Conservation (phyloP, 2,113 vertebrate species). For the Eleginops maclovinus region DNA sequence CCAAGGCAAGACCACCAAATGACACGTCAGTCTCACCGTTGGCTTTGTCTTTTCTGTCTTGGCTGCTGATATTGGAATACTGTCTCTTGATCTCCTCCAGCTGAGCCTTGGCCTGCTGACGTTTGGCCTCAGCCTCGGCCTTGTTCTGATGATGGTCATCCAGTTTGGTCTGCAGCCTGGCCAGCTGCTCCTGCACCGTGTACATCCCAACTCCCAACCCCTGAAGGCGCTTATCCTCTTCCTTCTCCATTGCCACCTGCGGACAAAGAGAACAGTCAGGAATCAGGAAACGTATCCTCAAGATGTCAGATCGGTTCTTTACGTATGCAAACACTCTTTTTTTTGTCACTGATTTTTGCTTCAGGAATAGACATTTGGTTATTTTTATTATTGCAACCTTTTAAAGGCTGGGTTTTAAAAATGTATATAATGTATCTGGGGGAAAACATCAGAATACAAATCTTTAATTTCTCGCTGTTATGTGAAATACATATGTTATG, state of each 20-base stretch:
- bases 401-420: not conserved
- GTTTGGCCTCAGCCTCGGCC: conserved; percentile 25
- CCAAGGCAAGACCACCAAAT: not conserved
- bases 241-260: conserved; percentile 68
- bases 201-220: conserved; percentile 82
- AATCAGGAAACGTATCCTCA: not conserved
- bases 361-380: not conserved
- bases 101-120: conserved; percentile 79
- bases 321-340: not conserved
- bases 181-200: conserved; percentile 86
- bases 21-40: conserved; percentile 77
- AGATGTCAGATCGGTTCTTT: not conserved
- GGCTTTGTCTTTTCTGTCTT: conserved; percentile 66
- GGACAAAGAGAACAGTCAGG: not conserved
- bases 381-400: not conserved
- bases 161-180: conserved; percentile 82
- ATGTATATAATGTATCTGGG: not conserved
- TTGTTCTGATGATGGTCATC: conserved; percentile 74
- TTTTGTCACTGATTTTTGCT: not conserved
- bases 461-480: no score
- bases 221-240: conserved; percentile 50
- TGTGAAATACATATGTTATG: no score
- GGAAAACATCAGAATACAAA: not conserved
- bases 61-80: conserved; percentile 43
- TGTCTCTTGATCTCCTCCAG: conserved; percentile 71